Conservation (phyloP, 2,888 invertebrate species). For the Acleris cristana region DNA sequence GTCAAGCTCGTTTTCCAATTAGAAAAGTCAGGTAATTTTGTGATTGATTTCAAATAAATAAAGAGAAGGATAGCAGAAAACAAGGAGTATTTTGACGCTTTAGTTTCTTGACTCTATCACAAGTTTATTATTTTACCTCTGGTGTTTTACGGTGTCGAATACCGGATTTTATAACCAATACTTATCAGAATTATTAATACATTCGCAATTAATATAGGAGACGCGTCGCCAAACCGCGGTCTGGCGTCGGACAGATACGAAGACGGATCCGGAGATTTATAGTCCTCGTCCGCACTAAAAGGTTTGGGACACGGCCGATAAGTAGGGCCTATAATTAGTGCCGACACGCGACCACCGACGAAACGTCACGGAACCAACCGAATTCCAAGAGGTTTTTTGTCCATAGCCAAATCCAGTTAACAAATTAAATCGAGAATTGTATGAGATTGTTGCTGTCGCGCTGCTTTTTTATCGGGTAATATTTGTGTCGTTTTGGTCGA, state of each 20-base stretch:
- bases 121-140: no score
- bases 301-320: slow-evolving; percentile 72
- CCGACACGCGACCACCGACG: slow-evolving; percentile 76
- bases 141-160: no score
- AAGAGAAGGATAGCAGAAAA: no score
- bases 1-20: no score
- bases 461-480: slow-evolving; percentile 1
- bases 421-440: slow-evolving; percentile 35
- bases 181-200: slow-evolving; percentile 61
- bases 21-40: no score
- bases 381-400: slow-evolving; percentile 30
- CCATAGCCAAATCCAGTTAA: slow-evolving; percentile 25
- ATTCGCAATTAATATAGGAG: slow-evolving; percentile 68
- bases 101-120: no score
- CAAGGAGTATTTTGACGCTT: no score
- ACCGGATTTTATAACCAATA: no score
- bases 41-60: no score
- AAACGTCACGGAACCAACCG: slow-evolving; percentile 38
- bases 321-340: slow-evolving; percentile 76
- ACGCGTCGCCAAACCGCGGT: slow-evolving; percentile 47
- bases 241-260: slow-evolving; percentile 56
- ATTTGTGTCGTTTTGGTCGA: slow-evolving; percentile 1
- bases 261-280: slow-evolving; percentile 70
- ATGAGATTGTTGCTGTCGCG: slow-evolving; percentile 24
- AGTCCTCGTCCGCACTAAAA: slow-evolving; percentile 73